Base-by-base conservation (phyloP, 2,888 invertebrate genomes). In the Agrochola lychnidis region DNA sequence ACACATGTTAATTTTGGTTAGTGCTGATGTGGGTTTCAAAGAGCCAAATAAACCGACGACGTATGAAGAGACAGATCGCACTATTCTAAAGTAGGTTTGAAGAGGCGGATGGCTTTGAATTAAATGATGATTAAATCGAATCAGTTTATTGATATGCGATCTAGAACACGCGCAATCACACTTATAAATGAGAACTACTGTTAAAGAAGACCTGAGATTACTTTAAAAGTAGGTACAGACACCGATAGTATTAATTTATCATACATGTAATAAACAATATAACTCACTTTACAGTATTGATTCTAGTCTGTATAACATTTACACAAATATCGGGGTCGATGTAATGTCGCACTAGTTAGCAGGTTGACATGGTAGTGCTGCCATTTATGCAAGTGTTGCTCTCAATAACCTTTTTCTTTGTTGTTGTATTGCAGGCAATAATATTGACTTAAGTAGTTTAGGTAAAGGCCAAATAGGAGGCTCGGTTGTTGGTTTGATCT, bases 1-100 rank as follows among this genome's bases (percentile, higher is more conserved):
- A 81, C 83, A 85, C 73, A 81, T 79, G 85, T 77, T 85, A 70
- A 81, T 83, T 79, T 86, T 76, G 80, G 87, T 74, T 70, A 76
- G 77, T 71, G 69, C 61, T 78, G 78, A 83, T 83, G 77, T 78
- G 63, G 48, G 70, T 73, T 73, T 74, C 53, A 70, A 48, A 70
- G 62, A 76, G 70, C 59, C 53, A 72, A 83, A 83, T 72, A 70
- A 70, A 72, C 45, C 42, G 9, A 73, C 62, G 53, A 48, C 36
- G 68, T 68, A 61, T 53, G 40, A 62, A 51, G 64, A 70, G 61
- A 76, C 57, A 48, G 53, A 79, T 64, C 68, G 12, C 71, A 69
- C 45, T 40, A 66, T 77, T 63, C 25, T 53, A 48, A 69, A 53
- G 12, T 74, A 59, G 53, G 51, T 72, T 64, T 63, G 16, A 71